Base-by-base conservation (phyloP, 2,113 vertebrate species). In the Peromyscus maniculatus region DNA sequence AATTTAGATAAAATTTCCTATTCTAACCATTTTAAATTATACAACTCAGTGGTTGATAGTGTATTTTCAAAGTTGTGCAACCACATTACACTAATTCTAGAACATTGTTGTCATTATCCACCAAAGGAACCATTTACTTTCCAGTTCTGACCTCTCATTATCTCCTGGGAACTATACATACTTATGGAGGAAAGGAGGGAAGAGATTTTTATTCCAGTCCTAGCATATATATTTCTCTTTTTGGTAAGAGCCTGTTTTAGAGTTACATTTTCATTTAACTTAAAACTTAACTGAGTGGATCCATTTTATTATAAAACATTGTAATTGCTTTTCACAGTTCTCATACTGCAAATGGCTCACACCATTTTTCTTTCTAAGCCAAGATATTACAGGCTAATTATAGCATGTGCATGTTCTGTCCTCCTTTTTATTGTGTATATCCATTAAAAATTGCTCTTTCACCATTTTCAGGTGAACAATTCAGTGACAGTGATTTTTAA, bases 181-280 rank as follows among this genome's bases (percentile, higher is more conserved):
- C 21, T 57, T 74, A 31, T 89, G 15, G 69, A 55, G 33, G 55
- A 16, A 36, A 79, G 39, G 39, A 36, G 49, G 64, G 77, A 55
- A 90, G 64, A 90, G 86, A 89, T 96, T 31, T 93, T 59, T 97
- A 4, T 91, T 96, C 36, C 83, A 36, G 84, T 92, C 15, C 46
- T 89, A 92, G 87, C 55, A 12, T 87, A 31, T 66, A 19, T 93
- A 39, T 28, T 74, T 74, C 86, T 89, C 67, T 67, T 24, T 88
- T 33, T 39, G 31, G 19, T 5, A 80, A 91, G 49, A 97, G 28
- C 1, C 3, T n/a, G 62, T 55, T 89, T 77, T 75, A 83, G 22
- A 88, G 57, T 91, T 83, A 67, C 92, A 71, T 93, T 91, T 75
- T 75, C 12, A 21, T 87, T 94, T 93, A 93, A 89, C 28, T 91